phyloP scores from a whole-genome alignment of 1,140 invertebrate genomes.

The Mercenaria mercenaria region DNA sequence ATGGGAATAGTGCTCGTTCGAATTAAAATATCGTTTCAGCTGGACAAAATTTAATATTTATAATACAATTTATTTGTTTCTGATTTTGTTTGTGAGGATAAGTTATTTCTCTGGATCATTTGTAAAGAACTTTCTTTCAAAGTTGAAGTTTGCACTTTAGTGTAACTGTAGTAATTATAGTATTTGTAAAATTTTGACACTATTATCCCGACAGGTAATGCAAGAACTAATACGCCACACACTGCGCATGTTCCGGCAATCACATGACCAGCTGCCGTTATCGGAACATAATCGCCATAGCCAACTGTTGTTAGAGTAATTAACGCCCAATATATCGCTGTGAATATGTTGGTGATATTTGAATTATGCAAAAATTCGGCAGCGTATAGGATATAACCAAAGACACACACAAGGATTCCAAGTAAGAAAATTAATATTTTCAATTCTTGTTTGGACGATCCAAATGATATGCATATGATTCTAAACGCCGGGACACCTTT shows the following conservation, averaged over 20 bases:
- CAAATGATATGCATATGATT: neutral
- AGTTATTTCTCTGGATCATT: too few species aligned
- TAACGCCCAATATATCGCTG: constrained; percentile 85
- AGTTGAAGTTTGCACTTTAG: too few species aligned
- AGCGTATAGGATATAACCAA: neutral
- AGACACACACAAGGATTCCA: neutral
- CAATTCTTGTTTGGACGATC: constrained; percentile 14
- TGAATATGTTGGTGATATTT: constrained; percentile 38
- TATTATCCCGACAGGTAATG: constrained; percentile 94
- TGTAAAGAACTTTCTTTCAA: too few species aligned
- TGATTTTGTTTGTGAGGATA: too few species aligned
- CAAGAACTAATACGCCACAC: constrained; percentile 99
- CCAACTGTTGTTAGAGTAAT: constrained; percentile 87
- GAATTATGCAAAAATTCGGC: neutral
- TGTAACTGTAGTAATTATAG: constrained; percentile 27
- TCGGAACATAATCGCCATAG: constrained; percentile 81
- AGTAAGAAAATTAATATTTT: constrained; percentile 35
- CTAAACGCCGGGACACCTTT: constrained; percentile 20
- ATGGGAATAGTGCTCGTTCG: too few species aligned
- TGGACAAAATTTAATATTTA: too few species aligned
- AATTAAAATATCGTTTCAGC: too few species aligned
- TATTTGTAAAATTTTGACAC: constrained; percentile 83
- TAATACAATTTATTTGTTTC: too few species aligned
- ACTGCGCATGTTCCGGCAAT: constrained; percentile 91
- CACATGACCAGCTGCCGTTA: constrained; percentile 64